Conservation (phyloP, 1,140 invertebrate species). For the Cherax destructor region DNA sequence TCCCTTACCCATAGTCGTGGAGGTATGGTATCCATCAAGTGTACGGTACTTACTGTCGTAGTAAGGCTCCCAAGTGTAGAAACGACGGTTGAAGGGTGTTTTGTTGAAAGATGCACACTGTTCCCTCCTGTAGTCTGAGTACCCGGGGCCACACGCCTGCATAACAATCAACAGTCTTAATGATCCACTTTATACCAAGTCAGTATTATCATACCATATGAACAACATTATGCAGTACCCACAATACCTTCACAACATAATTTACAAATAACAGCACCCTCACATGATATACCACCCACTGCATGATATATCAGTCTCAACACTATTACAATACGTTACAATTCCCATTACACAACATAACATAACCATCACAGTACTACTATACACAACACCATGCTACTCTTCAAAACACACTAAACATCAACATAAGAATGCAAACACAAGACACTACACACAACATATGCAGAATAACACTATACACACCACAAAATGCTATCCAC, state of each 20-base stretch:
- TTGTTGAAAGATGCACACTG: constrained; percentile 91
- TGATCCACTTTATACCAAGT: not conserved
- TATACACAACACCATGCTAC: not conserved
- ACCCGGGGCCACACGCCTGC: constrained; percentile 80
- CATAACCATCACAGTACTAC: not conserved
- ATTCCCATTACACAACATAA: not conserved
- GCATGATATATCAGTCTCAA: too few species aligned
- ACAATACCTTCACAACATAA: too few species aligned
- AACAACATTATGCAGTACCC: too few species aligned
- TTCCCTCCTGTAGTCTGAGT: constrained; percentile 83
- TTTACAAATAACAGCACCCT: too few species aligned
- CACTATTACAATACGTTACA: too few species aligned
- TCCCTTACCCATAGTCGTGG: too few species aligned
- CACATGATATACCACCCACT: too few species aligned
- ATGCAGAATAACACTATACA: not conserved
- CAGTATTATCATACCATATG: too few species aligned
- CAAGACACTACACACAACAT: not conserved
- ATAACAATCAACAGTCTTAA: not conserved
- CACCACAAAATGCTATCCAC: not conserved
- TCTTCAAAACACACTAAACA: not conserved
- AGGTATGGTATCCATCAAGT: too few species aligned
- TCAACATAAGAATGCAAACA: too few species aligned
- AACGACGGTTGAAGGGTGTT: constrained; percentile 85
- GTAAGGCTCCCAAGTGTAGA: constrained; percentile 91
- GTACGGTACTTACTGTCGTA: constrained; percentile 82